Base-by-base conservation (phyloP, 2,797 vertebrate genomes). In the Margarornis squamiger region DNA sequence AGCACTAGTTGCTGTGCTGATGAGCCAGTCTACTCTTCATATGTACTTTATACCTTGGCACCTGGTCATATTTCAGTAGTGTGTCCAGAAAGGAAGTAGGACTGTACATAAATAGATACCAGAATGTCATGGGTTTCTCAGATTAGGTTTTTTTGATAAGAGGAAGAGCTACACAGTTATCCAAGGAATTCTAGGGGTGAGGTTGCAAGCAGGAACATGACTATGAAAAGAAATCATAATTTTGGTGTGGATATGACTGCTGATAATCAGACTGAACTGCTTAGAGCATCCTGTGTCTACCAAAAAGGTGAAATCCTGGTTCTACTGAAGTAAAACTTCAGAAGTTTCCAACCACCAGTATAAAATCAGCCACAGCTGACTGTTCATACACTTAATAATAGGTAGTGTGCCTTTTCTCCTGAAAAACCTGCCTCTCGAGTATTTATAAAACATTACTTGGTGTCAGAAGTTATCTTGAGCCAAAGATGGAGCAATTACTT, bases 401-500 rank as follows among this genome's bases (percentile, higher is more conserved):
- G 88, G 58, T 52, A 80, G 55, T 4, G 15, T 59, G 49, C 36
- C 78, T 94, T 70, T 87, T 45, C 82, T 75, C 79, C 70, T 78
- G 85, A 70, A 93, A 94, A 90, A 63, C 62, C 87, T 92, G 90
- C 89, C 82, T 82, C 80, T 63, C 5, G 5, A 92, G 79, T 84
- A 86, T 94, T 93, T 88, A 81, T 88, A 90, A 91, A 91, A 68
- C 92, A 91, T 84, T 91, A 75, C 36, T 41, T 7, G n/a, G 79
- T 93, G 82, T 84, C 92, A 94, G 76, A 88, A 95, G 76, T 75
- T 92, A 91, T 84, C 85, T 58, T 55, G 46, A 96, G 79, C 77
- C 92, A 93, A 79, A 94, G 46, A 85, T 43, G 62, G 85, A 88
- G 52, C 77, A 92, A 79, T 63, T 94, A 59, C 84, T 91, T 91